Evolutionary conservation across 2,888 invertebrate species (phyloP).

Genomic region (Pyrrhosoma nymphula): DNA sequence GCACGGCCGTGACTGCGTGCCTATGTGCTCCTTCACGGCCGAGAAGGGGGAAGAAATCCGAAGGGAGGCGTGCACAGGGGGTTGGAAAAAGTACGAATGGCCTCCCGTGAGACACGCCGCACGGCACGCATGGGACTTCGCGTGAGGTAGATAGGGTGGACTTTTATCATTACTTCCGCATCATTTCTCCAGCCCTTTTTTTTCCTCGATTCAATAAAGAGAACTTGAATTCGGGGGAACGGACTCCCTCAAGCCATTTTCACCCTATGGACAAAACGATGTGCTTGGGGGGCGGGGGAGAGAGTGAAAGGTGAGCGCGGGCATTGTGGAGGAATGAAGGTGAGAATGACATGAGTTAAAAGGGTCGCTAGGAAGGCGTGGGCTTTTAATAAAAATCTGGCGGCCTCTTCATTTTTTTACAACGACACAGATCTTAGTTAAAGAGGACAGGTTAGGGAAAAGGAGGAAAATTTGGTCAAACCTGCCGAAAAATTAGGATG

Average conservation of each 20-base stretch:
- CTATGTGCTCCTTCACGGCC: neutral
- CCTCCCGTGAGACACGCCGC: neutral
- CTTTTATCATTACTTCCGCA: neutral
- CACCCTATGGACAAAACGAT: neutral
- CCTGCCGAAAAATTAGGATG: no score
- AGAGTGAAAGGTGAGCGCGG: neutral
- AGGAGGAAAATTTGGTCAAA: no score
- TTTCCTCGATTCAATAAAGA: neutral
- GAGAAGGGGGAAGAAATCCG: neutral
- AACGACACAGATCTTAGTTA: no score
- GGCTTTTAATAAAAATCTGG: no score
- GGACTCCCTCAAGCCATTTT: neutral
- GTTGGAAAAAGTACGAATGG: neutral
- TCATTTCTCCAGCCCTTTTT: neutral
- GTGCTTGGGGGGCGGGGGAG: neutral
- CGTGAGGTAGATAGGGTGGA: neutral
- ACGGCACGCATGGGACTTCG: neutral
- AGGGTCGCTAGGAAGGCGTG: no score
- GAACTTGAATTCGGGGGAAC: neutral
- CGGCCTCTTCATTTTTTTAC: no score
- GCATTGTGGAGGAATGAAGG: no score
- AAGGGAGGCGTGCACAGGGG: neutral
- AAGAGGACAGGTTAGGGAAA: no score
- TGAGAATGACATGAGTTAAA: no score
- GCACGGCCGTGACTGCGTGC: slow-evolving; percentile 6